Conservation (phyloP, 2,797 vertebrate species). For the Macropodus opercularis region DNA sequence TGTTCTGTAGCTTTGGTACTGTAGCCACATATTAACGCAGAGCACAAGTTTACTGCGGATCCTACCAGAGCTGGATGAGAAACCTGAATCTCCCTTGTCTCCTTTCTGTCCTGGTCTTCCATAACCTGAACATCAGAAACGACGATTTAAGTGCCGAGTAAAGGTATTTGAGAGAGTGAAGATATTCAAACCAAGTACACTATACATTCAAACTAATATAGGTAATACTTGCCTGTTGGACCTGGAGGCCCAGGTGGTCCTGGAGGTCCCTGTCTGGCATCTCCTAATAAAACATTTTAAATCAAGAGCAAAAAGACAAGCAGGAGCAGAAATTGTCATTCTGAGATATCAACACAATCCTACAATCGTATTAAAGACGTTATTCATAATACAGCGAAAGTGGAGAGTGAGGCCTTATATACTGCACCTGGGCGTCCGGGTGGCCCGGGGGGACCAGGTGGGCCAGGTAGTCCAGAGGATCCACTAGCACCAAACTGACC, state of each 20-base stretch:
- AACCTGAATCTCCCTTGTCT: slow-evolving; percentile 84
- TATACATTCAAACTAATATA: neutral
- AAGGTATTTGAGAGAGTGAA: neutral
- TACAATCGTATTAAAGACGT: neutral
- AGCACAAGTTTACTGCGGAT: neutral
- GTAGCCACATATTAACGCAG: too few species aligned
- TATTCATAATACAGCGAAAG: neutral
- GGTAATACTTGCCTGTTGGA: slow-evolving; percentile 78
- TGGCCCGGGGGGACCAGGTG: slow-evolving; percentile 78
- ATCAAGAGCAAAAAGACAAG: too few species aligned
- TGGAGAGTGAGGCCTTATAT: slow-evolving; percentile 14
- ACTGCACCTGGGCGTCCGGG: slow-evolving; percentile 83
- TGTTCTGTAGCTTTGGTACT: too few species aligned
- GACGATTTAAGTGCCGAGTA: neutral
- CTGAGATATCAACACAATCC: neutral
- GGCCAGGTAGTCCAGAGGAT: slow-evolving; percentile 74
- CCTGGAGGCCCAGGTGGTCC: slow-evolving; percentile 88
- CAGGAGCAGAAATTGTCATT: neutral
- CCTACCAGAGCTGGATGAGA: slow-evolving; percentile 84
- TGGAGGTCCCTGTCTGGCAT: slow-evolving; percentile 79
- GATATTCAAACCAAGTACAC: neutral
- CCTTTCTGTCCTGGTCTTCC: slow-evolving; percentile 89
- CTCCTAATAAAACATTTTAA: slow-evolving; percentile 61
- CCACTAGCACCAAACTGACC: slow-evolving; percentile 51
- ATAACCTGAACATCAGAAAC: slow-evolving; percentile 79